Evolutionary conservation across 2,113 vertebrate species (phyloP).

Genomic region (Pituophis catenifer): DNA sequence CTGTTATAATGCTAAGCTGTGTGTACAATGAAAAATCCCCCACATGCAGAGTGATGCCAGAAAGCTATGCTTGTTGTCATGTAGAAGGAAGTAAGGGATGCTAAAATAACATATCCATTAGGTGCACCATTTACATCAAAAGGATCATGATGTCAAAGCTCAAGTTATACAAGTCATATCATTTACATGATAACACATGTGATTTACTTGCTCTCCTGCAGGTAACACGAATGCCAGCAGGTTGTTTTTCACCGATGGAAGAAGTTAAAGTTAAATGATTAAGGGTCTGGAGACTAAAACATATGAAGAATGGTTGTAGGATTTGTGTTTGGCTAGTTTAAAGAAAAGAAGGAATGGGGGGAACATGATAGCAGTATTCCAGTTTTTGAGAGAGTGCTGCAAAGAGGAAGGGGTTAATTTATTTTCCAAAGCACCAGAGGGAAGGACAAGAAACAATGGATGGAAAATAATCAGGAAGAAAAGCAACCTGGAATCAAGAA

Average conservation of each 20-base stretch:
- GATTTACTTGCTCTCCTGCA: neutral
- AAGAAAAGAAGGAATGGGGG: no score
- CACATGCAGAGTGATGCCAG: neutral
- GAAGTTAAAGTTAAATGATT: neutral
- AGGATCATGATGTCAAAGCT: neutral
- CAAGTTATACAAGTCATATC: neutral
- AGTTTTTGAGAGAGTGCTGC: no score
- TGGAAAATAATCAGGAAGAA: no score
- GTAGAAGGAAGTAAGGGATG: neutral
- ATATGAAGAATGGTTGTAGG: no score
- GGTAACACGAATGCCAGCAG: neutral
- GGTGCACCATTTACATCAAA: neutral
- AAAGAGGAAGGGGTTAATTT: no score
- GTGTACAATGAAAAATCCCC: neutral
- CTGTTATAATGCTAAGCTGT: neutral
- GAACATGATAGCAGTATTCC: no score
- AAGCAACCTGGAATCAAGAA: no score
- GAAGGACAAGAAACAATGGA: no score
- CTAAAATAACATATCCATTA: neutral
- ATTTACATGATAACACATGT: neutral
- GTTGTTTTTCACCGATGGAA: neutral
- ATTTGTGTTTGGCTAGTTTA: no score
- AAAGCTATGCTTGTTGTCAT: neutral
- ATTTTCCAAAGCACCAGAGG: no score
- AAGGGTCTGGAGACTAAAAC: no score